Conservation (phyloP, 2,113 vertebrate genomes). For the Illadopsis cleaveri region DNA sequence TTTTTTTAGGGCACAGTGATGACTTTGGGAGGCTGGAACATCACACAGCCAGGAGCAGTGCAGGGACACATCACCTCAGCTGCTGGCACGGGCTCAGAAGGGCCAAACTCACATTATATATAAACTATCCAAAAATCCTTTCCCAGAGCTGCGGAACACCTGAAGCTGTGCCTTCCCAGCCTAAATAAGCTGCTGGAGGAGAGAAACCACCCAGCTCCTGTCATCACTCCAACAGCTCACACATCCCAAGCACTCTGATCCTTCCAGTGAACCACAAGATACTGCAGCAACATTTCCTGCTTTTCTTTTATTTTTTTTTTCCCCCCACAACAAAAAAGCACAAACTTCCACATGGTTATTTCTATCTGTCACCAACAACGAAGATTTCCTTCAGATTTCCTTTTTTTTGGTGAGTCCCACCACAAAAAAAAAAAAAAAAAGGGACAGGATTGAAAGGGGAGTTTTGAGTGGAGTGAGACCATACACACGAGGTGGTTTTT, state of each 20-base stretch:
- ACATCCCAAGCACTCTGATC: neutral
- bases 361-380: neutral
- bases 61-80: fast-evolving
- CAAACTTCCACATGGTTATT: fast-evolving
- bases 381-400: neutral
- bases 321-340: fast-evolving
- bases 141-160: neutral
- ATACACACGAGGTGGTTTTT: fast-evolving
- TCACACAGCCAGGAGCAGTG: neutral
- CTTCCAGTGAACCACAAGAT: neutral
- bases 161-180: neutral
- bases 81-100: neutral
- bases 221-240: neutral
- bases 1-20: neutral
- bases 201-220: neutral
- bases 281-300: neutral
- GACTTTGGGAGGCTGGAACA: neutral
- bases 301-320: neutral
- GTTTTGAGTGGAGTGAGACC: neutral
- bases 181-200: neutral
- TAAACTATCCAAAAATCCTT: fast-evolving
- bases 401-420: neutral
- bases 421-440: neutral
- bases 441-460: neutral
- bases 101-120: neutral